Percentiles rank a stretch among this genome's conserved stretches.
These are phyloP conservation scores for Parambassis ranga DNA, from an alignment of 2,797 vertebrate genomes.

Conservation along the genomic window DNA sequence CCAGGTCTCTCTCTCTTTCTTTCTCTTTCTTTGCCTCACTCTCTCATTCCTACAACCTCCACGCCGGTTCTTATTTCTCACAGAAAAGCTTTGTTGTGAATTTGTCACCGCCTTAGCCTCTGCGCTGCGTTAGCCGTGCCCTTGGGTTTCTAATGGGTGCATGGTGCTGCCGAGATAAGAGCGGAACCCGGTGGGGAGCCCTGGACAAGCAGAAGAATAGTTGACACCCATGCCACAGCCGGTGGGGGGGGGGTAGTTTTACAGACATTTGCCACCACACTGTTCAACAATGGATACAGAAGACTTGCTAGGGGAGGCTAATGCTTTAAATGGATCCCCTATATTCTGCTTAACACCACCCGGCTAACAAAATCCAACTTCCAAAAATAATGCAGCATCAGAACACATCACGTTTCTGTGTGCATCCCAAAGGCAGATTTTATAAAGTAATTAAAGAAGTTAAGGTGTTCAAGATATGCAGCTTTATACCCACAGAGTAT, in stretches of 20 bases:
- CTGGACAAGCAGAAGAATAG: slow-evolving; percentile 23
- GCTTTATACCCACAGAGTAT: slow-evolving; percentile 22
- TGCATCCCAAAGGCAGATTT: slow-evolving; percentile 22
- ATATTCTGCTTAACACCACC: slow-evolving; percentile 34
- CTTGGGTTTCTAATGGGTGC: slow-evolving; percentile 56
- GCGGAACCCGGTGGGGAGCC: slow-evolving; percentile 1
- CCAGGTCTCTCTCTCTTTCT: slow-evolving; percentile 26
- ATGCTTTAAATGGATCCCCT: slow-evolving; percentile 40
- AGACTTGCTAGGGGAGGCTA: background rate
- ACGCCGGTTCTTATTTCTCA: slow-evolving; percentile 57
- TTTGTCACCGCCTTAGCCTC: slow-evolving; percentile 49
- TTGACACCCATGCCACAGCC: background rate
- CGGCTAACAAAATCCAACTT: slow-evolving; percentile 12
- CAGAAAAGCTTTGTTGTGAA: slow-evolving; percentile 65
- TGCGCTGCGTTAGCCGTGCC: slow-evolving; percentile 46
- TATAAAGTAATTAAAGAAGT: slow-evolving; percentile 54
- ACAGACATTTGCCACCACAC: background rate
- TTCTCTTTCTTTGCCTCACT: background rate
- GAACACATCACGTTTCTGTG: background rate
- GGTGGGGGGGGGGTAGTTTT: slow-evolving; percentile 26
- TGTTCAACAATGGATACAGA: background rate
- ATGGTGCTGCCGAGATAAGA: slow-evolving; percentile 13
- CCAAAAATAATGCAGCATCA: background rate
- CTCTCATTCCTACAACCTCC: slow-evolving; percentile 55
- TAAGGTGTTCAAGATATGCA: slow-evolving; percentile 43